These are phyloP conservation scores for Ondatra zibethicus DNA, from an alignment of 2,113 vertebrate genomes.

Conservation along the genomic window DNA sequence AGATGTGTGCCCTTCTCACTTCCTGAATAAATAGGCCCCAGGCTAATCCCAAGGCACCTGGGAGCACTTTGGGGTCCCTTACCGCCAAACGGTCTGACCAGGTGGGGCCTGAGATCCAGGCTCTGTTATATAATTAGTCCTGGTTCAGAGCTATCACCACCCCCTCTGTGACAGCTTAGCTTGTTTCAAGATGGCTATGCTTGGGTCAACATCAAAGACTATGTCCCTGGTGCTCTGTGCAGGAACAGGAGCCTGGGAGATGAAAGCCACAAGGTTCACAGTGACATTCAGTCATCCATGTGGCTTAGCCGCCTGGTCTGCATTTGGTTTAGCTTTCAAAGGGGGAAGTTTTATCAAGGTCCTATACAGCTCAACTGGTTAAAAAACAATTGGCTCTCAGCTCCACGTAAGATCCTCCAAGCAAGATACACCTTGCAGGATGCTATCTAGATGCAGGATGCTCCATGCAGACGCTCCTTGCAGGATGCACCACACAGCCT, in stretches of 20 bases:
- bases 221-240: not conserved
- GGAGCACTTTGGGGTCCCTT: not conserved
- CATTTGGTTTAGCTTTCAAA: constrained; percentile 15
- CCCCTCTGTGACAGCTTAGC: too few relatives aligned
- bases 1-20: not conserved
- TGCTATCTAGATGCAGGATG: too few relatives aligned
- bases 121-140: constrained; percentile 36
- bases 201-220: constrained; percentile 36
- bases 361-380: not conserved
- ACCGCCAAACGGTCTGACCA: accelerated
- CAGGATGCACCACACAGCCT: not conserved
- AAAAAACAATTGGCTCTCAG: not conserved
- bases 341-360: not conserved
- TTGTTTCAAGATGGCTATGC: accelerated
- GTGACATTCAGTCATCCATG: accelerated
- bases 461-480: not conserved
- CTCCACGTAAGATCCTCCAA: accelerated
- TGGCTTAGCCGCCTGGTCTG: not conserved
- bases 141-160: not conserved
- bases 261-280: not conserved
- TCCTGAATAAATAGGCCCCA: not conserved
- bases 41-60: not conserved
- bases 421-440: not conserved
- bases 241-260: not conserved
- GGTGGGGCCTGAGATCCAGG: not conserved